Evolutionary conservation across 2,888 invertebrate genomes (phyloP).

Genomic region (Tanytarsus gracilentus): DNA sequence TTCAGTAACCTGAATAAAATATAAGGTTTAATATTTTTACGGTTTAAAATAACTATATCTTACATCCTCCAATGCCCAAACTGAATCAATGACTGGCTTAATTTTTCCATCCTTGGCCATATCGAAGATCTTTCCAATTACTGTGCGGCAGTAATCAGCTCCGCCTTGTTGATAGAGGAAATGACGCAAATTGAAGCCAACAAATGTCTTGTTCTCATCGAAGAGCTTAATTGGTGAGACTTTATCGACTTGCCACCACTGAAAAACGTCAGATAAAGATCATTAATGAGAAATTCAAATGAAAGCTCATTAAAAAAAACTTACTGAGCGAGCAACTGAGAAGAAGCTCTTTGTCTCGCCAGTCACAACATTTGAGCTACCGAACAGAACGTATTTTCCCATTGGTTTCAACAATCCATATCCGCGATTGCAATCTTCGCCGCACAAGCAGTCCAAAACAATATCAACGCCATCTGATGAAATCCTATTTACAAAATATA

Average conservation of each 20-base stretch:
- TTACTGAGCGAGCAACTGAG: slow-evolving; percentile 80
- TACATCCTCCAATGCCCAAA: slow-evolving; percentile 81
- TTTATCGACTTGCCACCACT: slow-evolving; percentile 93
- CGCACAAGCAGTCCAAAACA: slow-evolving; percentile 79
- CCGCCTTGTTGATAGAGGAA: slow-evolving; percentile 70
- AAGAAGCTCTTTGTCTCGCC: slow-evolving; percentile 88
- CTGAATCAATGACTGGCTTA: slow-evolving; percentile 73
- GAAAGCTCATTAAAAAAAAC: slow-evolving; percentile 39
- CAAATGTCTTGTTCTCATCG: slow-evolving; percentile 77
- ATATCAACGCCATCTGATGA: slow-evolving; percentile 74
- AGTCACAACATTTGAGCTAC: slow-evolving; percentile 79
- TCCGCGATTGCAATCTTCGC: slow-evolving; percentile 80
- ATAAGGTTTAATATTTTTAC: not conserved
- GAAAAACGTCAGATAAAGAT: slow-evolving; percentile 34
- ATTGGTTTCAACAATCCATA: slow-evolving; percentile 75
- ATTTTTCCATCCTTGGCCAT: slow-evolving; percentile 72
- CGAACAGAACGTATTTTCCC: slow-evolving; percentile 82
- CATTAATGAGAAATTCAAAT: slow-evolving; percentile 25
- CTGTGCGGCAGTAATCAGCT: slow-evolving; percentile 58
- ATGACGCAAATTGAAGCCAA: slow-evolving; percentile 75
- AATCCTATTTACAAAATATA: slow-evolving; percentile 45
- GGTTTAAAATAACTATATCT: slow-evolving; percentile 37
- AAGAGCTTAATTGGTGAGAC: slow-evolving; percentile 79
- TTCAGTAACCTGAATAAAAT: slow-evolving; percentile 57
- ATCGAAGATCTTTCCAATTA: slow-evolving; percentile 62